Conservation (phyloP, 2,113 vertebrate species). For the Chionodraco myersi region DNA sequence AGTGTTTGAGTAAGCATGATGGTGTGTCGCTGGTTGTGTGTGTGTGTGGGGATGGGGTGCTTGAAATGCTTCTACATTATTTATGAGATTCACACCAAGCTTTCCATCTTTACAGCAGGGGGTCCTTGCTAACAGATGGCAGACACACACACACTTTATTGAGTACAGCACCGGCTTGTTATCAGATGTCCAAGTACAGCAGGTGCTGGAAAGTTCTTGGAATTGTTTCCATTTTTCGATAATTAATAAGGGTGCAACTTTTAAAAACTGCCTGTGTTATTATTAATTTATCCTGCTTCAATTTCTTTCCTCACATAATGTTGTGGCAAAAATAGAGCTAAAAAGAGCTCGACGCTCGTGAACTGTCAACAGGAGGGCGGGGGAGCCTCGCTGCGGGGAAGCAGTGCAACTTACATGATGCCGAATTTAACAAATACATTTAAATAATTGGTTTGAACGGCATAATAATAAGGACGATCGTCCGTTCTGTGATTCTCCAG, state of each 20-base stretch:
- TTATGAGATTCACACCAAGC: constrained; percentile 76
- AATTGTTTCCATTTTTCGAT: constrained; percentile 12
- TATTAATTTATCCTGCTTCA: background rate
- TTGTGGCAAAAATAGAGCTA: background rate
- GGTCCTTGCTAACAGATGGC: constrained; percentile 75
- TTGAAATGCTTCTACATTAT: constrained; percentile 68
- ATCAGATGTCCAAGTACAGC: constrained; percentile 11
- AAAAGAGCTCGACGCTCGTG: too few species aligned
- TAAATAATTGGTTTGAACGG: too few species aligned
- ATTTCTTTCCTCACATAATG: background rate
- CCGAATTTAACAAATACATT: too few species aligned
- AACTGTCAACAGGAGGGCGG: too few species aligned
- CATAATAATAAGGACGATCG: too few species aligned
- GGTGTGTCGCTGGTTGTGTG: constrained; percentile 9
- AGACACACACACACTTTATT: constrained; percentile 33
- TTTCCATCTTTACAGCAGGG: constrained; percentile 70
- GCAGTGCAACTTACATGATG: too few species aligned
- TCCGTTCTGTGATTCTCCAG: too few species aligned
- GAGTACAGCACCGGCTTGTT: constrained; percentile 13
- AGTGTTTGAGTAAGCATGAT: constrained; percentile 41
- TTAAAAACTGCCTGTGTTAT: background rate
- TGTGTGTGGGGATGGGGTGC: constrained; percentile 7
- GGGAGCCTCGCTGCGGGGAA: too few species aligned
- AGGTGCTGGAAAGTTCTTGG: constrained; percentile 16
- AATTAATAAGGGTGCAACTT: background rate